These are phyloP conservation scores for Tylochromis polylepis DNA, from an alignment of 2,113 vertebrate species.

Conservation along the genomic window DNA sequence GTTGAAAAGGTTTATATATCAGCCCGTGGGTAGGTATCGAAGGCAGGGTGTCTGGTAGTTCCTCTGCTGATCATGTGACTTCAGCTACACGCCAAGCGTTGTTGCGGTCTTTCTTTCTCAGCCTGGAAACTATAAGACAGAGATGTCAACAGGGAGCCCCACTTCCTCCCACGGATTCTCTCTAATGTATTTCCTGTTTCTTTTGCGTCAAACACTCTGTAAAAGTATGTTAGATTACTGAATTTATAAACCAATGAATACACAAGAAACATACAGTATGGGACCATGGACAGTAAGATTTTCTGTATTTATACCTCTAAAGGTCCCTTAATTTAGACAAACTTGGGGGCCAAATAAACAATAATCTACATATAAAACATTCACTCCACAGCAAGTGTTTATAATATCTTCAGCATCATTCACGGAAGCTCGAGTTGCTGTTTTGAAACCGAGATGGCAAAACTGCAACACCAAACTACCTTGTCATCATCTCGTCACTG, in stretches of 20 bases:
- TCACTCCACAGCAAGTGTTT: neutral
- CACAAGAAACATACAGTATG: neutral
- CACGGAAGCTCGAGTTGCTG: constrained; percentile 14
- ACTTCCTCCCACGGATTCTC: constrained; percentile 71
- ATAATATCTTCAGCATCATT: neutral
- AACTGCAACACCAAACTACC: neutral
- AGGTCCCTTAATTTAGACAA: neutral
- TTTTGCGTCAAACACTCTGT: neutral
- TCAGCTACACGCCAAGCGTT: constrained; percentile 17
- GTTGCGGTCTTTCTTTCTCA: constrained; percentile 49
- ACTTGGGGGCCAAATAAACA: neutral
- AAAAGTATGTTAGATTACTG: neutral
- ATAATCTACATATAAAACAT: neutral
- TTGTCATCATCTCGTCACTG: constrained; percentile 20
- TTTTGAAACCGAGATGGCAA: constrained; percentile 29
- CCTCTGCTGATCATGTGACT: constrained; percentile 62
- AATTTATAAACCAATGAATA: neutral
- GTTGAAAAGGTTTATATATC: constrained; percentile 39
- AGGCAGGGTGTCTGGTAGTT: constrained; percentile 33
- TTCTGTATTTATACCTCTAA: neutral
- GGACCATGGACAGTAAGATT: neutral
- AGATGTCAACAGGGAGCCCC: constrained; percentile 55
- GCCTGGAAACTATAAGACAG: constrained; percentile 65
- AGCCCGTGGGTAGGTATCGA: constrained; percentile 3
- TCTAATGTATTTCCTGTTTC: constrained; percentile 8